Conservation (phyloP, 2,113 vertebrate genomes). For the Pteruthius melanotis region DNA sequence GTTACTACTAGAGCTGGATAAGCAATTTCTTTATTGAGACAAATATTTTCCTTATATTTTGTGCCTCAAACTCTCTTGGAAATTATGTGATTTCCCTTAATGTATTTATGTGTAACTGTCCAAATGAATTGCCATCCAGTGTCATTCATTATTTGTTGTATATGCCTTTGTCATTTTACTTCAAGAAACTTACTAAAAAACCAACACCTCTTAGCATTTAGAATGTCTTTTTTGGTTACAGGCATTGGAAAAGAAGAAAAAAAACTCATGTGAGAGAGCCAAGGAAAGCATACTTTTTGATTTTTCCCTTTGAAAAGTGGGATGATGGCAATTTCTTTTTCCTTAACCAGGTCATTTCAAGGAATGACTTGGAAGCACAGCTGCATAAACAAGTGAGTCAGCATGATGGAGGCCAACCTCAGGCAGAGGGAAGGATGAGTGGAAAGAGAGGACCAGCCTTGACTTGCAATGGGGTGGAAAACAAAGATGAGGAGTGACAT, state of each 20-base stretch:
- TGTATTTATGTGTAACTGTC: neutral
- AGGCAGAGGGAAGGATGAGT: neutral
- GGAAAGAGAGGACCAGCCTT: neutral
- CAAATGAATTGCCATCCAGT: neutral
- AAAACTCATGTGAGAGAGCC: neutral
- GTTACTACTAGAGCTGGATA: constrained; percentile 1
- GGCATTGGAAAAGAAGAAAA: neutral
- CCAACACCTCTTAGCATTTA: neutral
- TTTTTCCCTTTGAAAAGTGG: neutral
- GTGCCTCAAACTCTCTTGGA: neutral
- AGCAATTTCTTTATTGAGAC: neutral
- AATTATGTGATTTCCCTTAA: neutral
- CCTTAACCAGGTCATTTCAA: neutral
- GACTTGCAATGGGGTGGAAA: neutral
- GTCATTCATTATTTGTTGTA: neutral
- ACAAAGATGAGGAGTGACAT: neutral
- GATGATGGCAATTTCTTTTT: neutral
- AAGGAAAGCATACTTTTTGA: neutral
- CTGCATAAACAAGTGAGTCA: neutral
- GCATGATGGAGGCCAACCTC: neutral
- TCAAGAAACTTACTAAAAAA: neutral
- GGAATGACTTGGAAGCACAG: neutral
- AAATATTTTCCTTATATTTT: neutral
- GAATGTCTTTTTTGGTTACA: neutral
- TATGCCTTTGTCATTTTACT: neutral